Conservation (phyloP, 2,888 invertebrate genomes). For the Tridacna crocea region DNA sequence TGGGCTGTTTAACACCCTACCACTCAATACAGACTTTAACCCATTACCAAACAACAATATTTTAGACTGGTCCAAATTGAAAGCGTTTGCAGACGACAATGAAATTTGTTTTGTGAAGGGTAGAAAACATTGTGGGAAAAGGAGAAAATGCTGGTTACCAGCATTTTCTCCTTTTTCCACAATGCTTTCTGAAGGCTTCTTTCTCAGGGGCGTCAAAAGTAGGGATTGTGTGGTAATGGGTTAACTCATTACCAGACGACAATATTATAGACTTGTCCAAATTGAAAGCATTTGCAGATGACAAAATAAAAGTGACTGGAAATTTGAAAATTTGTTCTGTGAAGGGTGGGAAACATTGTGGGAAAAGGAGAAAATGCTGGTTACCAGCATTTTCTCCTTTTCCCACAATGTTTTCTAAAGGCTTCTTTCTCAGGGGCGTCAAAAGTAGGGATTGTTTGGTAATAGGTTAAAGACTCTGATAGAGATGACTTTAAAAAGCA, state of each 20-base stretch:
- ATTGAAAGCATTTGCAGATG: too few relatives aligned
- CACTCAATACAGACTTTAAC: background rate
- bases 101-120: background rate
- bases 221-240: too few relatives aligned
- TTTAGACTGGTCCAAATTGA: too few relatives aligned
- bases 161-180: background rate
- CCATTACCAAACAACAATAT: conserved; percentile 5
- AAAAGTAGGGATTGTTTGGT: too few relatives aligned
- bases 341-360: background rate
- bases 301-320: too few relatives aligned
- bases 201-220: too few relatives aligned
- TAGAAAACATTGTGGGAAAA: background rate
- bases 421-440: background rate
- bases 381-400: conserved; percentile 1
- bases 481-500: too few relatives aligned
- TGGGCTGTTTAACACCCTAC: background rate
- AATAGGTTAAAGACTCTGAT: background rate
- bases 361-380: conserved; percentile 2
- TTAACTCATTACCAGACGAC: background rate
- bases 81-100: too few relatives aligned
- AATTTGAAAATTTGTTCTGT: too few relatives aligned
- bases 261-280: too few relatives aligned
- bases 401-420: background rate
- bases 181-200: background rate
- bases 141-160: background rate